These are phyloP conservation scores for Lamproptera curius DNA, from an alignment of 2,888 invertebrate genomes.

Conservation along the genomic window DNA sequence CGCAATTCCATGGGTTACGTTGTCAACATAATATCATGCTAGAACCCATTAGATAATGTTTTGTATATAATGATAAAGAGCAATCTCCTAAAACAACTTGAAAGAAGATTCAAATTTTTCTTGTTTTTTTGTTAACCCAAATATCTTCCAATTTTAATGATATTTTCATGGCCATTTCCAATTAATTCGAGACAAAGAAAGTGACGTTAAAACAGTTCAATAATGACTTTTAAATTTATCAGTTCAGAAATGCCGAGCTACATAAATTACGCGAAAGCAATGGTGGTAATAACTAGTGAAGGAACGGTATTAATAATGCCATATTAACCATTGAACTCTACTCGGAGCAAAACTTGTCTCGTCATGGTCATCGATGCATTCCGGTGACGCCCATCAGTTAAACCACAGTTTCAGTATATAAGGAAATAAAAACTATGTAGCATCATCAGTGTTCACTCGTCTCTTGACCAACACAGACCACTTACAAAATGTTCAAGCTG, in stretches of 20 bases:
- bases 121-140: too few relatives aligned
- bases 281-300: too few relatives aligned
- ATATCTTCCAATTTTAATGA: too few relatives aligned
- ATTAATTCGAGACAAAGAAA: too few relatives aligned
- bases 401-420: conserved; percentile 49
- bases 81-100: too few relatives aligned
- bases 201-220: neutral
- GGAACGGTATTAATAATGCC: neutral
- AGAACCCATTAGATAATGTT: too few relatives aligned
- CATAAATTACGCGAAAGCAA: too few relatives aligned
- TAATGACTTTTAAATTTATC: neutral
- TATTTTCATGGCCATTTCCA: too few relatives aligned
- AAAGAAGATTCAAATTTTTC: too few relatives aligned
- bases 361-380: conserved; percentile 52
- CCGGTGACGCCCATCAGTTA: conserved; percentile 46
- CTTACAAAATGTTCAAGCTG: conserved; percentile 70
- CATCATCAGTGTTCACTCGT: conserved; percentile 57
- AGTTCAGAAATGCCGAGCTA: neutral
- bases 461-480: conserved; percentile 65
- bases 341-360: conserved; percentile 49
- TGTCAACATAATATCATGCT: too few relatives aligned
- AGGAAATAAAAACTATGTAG: conserved; percentile 30
- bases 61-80: too few relatives aligned
- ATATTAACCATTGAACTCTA: conserved; percentile 7
- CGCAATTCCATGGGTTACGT: too few relatives aligned